Evolutionary conservation across 2,113 vertebrate species (phyloP).

Genomic region (Orthochromis malagaraziensis): DNA sequence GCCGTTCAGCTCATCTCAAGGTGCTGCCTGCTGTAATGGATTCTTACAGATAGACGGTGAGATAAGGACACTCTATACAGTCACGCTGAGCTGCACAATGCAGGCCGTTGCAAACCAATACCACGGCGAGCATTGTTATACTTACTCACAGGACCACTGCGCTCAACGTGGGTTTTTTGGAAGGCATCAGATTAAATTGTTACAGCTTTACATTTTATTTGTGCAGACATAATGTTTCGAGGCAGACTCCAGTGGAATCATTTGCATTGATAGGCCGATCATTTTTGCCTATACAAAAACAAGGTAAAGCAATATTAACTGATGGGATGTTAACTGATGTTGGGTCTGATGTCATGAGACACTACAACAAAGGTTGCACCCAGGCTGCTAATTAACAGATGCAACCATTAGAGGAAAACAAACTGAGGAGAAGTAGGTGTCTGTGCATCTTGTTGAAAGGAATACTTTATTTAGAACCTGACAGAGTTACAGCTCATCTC

Average conservation of each 20-base stretch:
- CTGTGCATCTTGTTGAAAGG: not conserved
- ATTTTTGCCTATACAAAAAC: not conserved
- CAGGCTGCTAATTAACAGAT: slow-evolving; percentile 22
- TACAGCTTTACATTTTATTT: not conserved
- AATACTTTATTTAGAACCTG: not conserved
- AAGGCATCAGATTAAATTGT: not conserved
- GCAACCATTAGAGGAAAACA: not conserved
- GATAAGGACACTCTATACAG: slow-evolving; percentile 66
- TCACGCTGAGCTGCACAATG: slow-evolving; percentile 16
- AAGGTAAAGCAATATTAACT: not conserved
- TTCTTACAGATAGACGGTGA: slow-evolving; percentile 53
- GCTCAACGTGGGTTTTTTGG: not conserved
- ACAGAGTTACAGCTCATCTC: not conserved
- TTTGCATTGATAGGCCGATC: not conserved
- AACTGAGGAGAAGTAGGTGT: not conserved
- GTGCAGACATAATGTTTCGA: not conserved
- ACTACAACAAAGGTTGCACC: not conserved
- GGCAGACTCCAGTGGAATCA: not conserved
- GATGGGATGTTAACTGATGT: not conserved
- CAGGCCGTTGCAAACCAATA: slow-evolving; percentile 53
- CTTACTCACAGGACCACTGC: slow-evolving; percentile 49
- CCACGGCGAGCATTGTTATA: slow-evolving; percentile 33
- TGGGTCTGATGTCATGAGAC: not conserved
- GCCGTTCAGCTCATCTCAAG: slow-evolving; percentile 42
- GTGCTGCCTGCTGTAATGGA: slow-evolving; percentile 64